Base-by-base conservation (phyloP, 2,888 invertebrate species). In the Osmoderma eremita region DNA sequence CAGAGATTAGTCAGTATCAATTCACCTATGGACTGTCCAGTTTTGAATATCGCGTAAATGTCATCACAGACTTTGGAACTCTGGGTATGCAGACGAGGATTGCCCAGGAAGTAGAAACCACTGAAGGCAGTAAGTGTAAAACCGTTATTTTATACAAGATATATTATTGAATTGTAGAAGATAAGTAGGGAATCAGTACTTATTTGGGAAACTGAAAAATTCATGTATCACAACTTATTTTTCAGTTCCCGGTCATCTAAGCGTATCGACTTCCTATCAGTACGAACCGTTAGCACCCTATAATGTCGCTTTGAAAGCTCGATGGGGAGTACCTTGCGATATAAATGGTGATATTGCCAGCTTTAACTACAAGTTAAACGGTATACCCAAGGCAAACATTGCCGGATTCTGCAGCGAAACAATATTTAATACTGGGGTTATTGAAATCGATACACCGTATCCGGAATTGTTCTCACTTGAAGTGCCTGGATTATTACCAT, bases 281-380 rank as follows among this genome's bases (percentile, higher is more conserved):
- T 53, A 38, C 18, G 53, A 10, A 17, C 53, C 53, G 6, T 17
- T 18, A 5, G 38, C 10, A 3, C 18, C 18, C 5, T 53, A 38
- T n/a, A 20, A 53, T 18, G 38, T 53, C 1, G 17, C 53, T 8
- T 17, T 53, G n/a, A 36, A 38, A 4, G 38, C 53, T 3, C 12
- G n/a, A 38, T 53, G 53, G 53, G 39, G n/a, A 20, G 38, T 53
- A 3, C 53, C 53, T 3, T 53, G 53, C 38, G 39, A 39, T 18
- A 38, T 53, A 18, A 53, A 53, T 12, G 53, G 53, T 12, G 3
- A 1, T 10, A 38, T 38, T 17, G 12, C 15, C 12, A 13, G n/a
- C 8, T 53, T 53, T 10, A 12, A 8, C 10, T 53, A 53, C 53
- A 17, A 36, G 1, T 8, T 53, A 13, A 38, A 17, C 36, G 53